Evolutionary conservation across 2,113 vertebrate species (phyloP).

Genomic region (Sclerurus mexicanus): DNA sequence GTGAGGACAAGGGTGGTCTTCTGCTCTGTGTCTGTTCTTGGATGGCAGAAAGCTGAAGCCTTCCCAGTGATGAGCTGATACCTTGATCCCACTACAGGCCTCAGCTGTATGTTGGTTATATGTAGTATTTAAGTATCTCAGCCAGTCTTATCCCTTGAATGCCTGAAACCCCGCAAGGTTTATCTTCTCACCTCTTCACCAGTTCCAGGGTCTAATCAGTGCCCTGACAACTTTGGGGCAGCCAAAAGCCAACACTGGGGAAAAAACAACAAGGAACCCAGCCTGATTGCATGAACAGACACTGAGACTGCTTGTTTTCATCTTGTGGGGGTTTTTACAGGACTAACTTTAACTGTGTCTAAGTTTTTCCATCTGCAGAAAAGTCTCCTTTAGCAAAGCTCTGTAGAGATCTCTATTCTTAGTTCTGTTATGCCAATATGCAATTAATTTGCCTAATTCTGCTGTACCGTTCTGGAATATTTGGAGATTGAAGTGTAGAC

Average conservation of each 20-base stretch:
- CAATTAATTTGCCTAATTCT: conserved; percentile 35
- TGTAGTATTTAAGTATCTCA: neutral
- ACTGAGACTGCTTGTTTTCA: neutral
- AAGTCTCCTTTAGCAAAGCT: conserved; percentile 8
- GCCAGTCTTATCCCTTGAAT: neutral
- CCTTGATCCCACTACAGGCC: neutral
- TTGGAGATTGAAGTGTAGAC: neutral
- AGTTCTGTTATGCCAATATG: conserved; percentile 1
- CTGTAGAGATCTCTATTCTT: conserved; percentile 20
- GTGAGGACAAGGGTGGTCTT: neutral
- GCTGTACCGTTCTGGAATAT: neutral
- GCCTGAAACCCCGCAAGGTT: neutral
- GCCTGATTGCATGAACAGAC: conserved; percentile 9
- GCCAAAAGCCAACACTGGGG: neutral
- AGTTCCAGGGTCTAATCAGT: neutral
- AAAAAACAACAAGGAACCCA: neutral
- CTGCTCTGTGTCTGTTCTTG: neutral
- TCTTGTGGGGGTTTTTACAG: neutral
- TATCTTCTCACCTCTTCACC: neutral
- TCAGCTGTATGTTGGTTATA: neutral
- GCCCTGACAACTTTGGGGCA: neutral
- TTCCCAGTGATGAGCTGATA: neutral
- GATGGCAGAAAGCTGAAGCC: neutral
- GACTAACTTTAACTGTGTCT: conserved; percentile 19
- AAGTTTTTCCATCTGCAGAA: conserved; percentile 56